Conservation (phyloP, 2,113 vertebrate species). For the Platichthys flesus region DNA sequence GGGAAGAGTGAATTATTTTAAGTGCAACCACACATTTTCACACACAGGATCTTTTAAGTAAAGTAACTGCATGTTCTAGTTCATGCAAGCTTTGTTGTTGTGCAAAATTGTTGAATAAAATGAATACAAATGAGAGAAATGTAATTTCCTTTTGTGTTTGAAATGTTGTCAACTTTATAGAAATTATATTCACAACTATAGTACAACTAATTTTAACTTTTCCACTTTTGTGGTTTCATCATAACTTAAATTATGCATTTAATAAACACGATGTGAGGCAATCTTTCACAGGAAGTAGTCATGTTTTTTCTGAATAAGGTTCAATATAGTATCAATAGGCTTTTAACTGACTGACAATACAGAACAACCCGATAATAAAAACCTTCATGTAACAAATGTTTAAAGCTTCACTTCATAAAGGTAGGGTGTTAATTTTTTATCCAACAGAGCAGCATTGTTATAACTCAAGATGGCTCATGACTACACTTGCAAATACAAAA, state of each 20-base stretch:
- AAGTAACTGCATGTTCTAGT: not conserved
- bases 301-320: not conserved
- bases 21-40: not conserved
- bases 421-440: too few relatives aligned
- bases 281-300: not conserved
- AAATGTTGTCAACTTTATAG: not conserved
- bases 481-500: too few relatives aligned
- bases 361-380: not conserved
- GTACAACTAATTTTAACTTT: too few relatives aligned
- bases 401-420: too few relatives aligned
- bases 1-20: not conserved
- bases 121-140: not conserved
- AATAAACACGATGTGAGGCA: too few relatives aligned
- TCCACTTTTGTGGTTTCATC: too few relatives aligned
- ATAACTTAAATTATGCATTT: too few relatives aligned
- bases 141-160: not conserved
- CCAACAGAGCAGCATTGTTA: too few relatives aligned
- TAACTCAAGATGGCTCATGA: too few relatives aligned
- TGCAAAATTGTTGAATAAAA: constrained; percentile 57
- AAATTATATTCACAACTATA: not conserved
- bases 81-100: constrained; percentile 14
- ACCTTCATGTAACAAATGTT: too few relatives aligned
- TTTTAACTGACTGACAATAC: too few relatives aligned
- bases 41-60: constrained; percentile 38
- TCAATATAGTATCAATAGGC: not conserved